phyloP scores from a whole-genome alignment of 1,140 invertebrate genomes.

The Penaeus chinensis region DNA sequence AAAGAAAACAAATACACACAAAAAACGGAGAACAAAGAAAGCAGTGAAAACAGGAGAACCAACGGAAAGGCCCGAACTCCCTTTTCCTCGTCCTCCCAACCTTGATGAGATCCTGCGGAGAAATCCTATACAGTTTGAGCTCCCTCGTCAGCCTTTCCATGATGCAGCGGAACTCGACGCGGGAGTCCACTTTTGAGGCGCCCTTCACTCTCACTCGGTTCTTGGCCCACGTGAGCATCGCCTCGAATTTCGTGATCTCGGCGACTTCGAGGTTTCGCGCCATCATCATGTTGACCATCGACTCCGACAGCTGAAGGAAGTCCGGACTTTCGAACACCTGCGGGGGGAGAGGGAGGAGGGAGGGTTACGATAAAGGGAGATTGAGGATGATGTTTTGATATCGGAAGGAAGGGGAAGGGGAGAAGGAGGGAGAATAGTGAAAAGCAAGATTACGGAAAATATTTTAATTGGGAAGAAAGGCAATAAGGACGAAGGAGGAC shows the following conservation, averaged over 20 bases:
- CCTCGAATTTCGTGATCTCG: conserved; percentile 93
- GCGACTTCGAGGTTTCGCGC: conserved; percentile 81
- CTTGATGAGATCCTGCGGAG: conserved; percentile 92
- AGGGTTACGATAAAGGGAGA: neutral
- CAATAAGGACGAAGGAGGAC: neutral
- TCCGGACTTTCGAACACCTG: conserved; percentile 85
- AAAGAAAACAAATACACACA: too few species aligned
- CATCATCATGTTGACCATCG: conserved; percentile 96
- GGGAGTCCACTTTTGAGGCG: conserved; percentile 81
- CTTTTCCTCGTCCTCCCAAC: conserved; percentile 67
- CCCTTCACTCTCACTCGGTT: conserved; percentile 79
- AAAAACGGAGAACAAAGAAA: neutral
- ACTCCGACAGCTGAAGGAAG: conserved; percentile 89
- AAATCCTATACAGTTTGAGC: conserved; percentile 89
- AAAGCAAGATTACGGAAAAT: neutral
- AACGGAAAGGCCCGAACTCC: neutral
- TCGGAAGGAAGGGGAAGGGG: neutral
- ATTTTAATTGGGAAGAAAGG: neutral
- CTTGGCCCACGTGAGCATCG: conserved; percentile 89
- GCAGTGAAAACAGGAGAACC: neutral
- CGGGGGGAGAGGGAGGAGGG: conserved; percentile 66
- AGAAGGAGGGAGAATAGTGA: neutral
- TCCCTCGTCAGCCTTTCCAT: conserved; percentile 91
- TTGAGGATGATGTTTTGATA: neutral
- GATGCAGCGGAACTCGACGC: conserved; percentile 89